A percentile compares a stretch with the other conserved stretches of the same genome.
Evolutionary conservation across 2,888 invertebrate genomes (phyloP).

Genomic region (Pseudococcus jackbeardsleyi): DNA sequence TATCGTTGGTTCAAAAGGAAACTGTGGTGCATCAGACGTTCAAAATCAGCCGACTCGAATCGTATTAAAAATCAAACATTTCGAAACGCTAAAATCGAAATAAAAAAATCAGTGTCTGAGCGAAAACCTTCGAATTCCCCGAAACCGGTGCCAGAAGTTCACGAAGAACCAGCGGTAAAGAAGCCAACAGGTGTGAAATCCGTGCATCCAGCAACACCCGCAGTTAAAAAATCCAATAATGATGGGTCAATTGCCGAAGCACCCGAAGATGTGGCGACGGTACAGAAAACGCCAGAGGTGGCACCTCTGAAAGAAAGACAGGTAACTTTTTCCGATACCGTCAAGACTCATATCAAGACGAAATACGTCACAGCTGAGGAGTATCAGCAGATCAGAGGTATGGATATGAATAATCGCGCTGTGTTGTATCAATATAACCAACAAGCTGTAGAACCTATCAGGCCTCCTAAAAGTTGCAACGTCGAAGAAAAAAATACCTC

Average conservation of each 20-base stretch:
- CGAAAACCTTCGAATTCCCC: not conserved
- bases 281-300: slow-evolving; percentile 8
- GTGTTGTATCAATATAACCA: slow-evolving; percentile 7
- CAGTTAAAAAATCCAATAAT: not conserved
- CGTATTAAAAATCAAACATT: slow-evolving; percentile 21
- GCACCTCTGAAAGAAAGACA: slow-evolving; percentile 33
- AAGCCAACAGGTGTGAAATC: not conserved
- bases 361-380: slow-evolving; percentile 58
- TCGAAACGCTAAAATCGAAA: slow-evolving; percentile 34
- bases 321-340: slow-evolving; percentile 58
- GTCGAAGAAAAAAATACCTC: slow-evolving; percentile 1
- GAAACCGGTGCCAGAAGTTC: not conserved
- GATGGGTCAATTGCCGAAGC: not conserved
- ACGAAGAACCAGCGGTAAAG: not conserved
- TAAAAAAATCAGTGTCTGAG: not conserved
- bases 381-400: slow-evolving; percentile 30
- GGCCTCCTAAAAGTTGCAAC: not conserved
- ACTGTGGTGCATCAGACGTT: slow-evolving; percentile 46
- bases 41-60: slow-evolving; percentile 5
- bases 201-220: not conserved
- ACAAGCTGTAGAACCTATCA: not conserved
- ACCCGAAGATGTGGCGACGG: not conserved
- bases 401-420: slow-evolving; percentile 27
- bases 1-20: slow-evolving; percentile 40
- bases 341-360: slow-evolving; percentile 58